phyloP scores from a whole-genome alignment of 2,888 invertebrate genomes.

The Eremobia ochroleuca region DNA sequence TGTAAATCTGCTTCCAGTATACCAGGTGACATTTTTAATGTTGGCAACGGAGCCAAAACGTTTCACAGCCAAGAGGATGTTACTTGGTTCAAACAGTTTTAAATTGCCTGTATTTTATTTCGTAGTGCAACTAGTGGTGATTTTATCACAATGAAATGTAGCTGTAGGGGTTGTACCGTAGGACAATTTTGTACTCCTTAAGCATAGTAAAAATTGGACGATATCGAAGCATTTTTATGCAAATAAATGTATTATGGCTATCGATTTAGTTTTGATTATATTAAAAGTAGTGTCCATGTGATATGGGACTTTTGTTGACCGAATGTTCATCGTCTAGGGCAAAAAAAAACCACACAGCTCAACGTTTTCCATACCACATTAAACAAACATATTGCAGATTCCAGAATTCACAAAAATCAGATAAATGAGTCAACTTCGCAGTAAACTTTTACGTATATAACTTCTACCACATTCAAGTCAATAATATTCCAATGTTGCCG shows the following conservation, averaged over 20 bases:
- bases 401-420: neutral
- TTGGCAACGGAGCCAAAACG: slow-evolving; percentile 60
- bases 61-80: slow-evolving; percentile 41
- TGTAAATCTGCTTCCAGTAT: slow-evolving; percentile 38
- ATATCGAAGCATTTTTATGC: too few relatives aligned
- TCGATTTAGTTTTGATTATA: neutral
- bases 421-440: neutral
- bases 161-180: neutral
- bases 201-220: too few relatives aligned
- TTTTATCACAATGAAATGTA: slow-evolving; percentile 46
- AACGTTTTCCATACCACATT: neutral
- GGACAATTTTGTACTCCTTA: slow-evolving; percentile 4
- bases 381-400: neutral
- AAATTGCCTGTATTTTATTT: slow-evolving; percentile 58
- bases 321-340: neutral
- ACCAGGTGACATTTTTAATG: slow-evolving; percentile 50
- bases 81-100: slow-evolving; percentile 36
- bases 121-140: slow-evolving; percentile 57
- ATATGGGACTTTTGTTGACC: neutral
- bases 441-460: neutral
- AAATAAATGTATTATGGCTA: neutral
- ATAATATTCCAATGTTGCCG: neutral
- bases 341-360: neutral
- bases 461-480: neutral
- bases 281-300: neutral